Conservation (phyloP, 2,113 vertebrate species). For the Excalfactoria chinensis region DNA sequence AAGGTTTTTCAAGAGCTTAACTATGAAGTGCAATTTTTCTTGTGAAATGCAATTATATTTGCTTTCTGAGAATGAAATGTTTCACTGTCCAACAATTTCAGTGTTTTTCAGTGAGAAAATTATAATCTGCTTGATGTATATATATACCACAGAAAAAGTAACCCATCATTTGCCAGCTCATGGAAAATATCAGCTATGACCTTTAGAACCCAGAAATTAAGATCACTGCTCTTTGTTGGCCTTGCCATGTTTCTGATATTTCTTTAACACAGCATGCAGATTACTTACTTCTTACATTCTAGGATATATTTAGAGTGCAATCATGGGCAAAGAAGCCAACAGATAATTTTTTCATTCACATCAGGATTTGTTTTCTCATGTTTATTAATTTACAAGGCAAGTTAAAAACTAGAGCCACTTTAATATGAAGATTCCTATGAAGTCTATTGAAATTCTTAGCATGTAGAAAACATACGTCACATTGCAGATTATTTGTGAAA, state of each 20-base stretch:
- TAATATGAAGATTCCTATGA: not conserved
- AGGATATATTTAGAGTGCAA: not conserved
- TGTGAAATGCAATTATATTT: not conserved
- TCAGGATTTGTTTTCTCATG: not conserved
- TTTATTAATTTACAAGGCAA: not conserved
- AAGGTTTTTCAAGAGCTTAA: not conserved
- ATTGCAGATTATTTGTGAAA: not conserved
- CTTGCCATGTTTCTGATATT: not conserved
- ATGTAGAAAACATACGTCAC: not conserved
- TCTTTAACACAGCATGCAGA: not conserved
- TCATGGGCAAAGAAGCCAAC: not conserved
- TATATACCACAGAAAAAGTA: not conserved
- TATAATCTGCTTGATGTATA: not conserved
- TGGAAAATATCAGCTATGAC: not conserved
- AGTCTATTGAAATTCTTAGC: not conserved
- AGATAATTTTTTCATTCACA: not conserved
- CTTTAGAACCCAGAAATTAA: not conserved
- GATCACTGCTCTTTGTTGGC: not conserved
- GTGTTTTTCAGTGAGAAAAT: not conserved
- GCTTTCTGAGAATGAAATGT: not conserved
- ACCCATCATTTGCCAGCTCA: not conserved
- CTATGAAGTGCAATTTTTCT: not conserved
- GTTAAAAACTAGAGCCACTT: not conserved
- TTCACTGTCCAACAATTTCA: not conserved
- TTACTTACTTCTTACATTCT: not conserved